phyloP scores from a whole-genome alignment of 1,140 invertebrate species.

The Archivesica marissinica region DNA sequence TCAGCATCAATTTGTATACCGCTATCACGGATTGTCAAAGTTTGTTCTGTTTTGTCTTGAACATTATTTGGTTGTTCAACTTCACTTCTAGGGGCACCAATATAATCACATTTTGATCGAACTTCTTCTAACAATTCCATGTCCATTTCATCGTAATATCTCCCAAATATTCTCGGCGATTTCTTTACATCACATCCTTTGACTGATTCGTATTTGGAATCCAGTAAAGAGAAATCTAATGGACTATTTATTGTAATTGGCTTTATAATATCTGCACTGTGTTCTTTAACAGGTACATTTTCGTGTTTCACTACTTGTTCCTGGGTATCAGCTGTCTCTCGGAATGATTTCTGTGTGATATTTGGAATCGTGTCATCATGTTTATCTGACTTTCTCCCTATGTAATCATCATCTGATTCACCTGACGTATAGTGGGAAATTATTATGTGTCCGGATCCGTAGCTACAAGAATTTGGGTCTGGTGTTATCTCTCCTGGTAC shows the following conservation, averaged over 20 bases:
- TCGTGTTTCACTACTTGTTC: neutral
- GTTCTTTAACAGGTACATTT: neutral
- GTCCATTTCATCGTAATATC: slow-evolving; percentile 58
- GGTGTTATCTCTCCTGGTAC: neutral
- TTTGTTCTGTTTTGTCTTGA: neutral
- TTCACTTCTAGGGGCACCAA: neutral
- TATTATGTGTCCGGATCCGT: slow-evolving; percentile 30
- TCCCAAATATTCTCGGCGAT: slow-evolving; percentile 47
- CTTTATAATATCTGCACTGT: neutral
- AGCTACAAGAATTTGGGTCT: slow-evolving; percentile 38
- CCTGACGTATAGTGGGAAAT: slow-evolving; percentile 54
- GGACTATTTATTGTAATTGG: slow-evolving; percentile 25
- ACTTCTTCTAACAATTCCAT: slow-evolving; percentile 32
- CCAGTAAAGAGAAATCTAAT: slow-evolving; percentile 31
- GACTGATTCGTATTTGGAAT: neutral
- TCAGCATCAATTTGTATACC: neutral
- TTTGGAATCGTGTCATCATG: neutral
- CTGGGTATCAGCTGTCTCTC: neutral
- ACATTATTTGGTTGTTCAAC: neutral
- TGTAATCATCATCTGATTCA: slow-evolving; percentile 36
- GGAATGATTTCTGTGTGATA: neutral
- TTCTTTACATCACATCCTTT: neutral
- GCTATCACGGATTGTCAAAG: neutral
- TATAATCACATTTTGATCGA: slow-evolving; percentile 1
- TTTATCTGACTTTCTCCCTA: neutral